A percentile compares a stretch with the other conserved stretches of the same genome.
phyloP scores from a whole-genome alignment of 2,113 vertebrate genomes.

The Platysternon megacephalum region DNA sequence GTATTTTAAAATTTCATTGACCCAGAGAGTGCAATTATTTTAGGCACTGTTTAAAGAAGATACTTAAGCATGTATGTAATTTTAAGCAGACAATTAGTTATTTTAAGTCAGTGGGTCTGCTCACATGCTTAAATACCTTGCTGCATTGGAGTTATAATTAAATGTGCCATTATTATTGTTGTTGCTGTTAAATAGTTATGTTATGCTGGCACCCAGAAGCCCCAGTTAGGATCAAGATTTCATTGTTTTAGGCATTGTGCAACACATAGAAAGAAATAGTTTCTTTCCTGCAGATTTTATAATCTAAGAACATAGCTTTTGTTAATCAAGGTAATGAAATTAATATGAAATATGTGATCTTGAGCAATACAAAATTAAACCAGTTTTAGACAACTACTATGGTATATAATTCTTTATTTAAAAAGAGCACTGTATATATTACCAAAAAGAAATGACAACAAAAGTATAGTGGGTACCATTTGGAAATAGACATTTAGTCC shows the following conservation, averaged over 20 bases:
- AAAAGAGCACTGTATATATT: not conserved
- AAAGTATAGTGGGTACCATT: not conserved
- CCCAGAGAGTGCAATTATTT: not conserved
- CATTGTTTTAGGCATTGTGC: not conserved
- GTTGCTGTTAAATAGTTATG: not conserved
- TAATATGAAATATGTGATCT: not conserved
- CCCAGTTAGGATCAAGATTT: not conserved
- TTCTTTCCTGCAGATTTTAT: not conserved
- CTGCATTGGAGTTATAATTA: not conserved
- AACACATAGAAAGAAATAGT: not conserved
- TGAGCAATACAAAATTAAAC: not conserved
- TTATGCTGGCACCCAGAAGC: not conserved
- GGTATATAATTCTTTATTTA: not conserved
- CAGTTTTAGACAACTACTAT: not conserved
- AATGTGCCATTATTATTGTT: not conserved
- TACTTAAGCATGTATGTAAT: not conserved
- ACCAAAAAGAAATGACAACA: not conserved
- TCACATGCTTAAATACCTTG: not conserved
- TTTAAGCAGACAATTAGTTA: not conserved
- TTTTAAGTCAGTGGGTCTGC: not conserved
- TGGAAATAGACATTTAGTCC: not conserved
- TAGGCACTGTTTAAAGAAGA: not conserved
- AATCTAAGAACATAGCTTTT: not conserved
- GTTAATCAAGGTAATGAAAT: not conserved
- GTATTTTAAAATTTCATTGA: not conserved